phyloP scores from a whole-genome alignment of 2,888 invertebrate genomes.

The Andrena bucephala region DNA sequence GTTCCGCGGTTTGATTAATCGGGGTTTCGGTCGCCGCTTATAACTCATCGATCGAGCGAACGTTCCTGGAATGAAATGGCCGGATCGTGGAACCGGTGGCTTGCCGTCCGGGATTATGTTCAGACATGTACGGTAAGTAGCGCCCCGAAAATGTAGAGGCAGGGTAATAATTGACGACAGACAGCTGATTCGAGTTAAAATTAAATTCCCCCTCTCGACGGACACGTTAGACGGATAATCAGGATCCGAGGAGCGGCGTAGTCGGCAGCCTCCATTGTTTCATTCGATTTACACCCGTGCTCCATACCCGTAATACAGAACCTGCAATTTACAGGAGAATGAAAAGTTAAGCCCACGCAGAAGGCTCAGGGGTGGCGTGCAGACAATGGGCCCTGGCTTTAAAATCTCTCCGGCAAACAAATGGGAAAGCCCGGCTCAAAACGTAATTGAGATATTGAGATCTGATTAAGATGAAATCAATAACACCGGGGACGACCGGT shows the following conservation, averaged over 20 bases:
- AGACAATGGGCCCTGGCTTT: conserved; percentile 83
- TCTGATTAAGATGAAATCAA: conserved; percentile 85
- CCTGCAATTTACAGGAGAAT: conserved; percentile 84
- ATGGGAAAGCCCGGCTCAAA: conserved; percentile 81
- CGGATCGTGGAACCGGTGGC: neutral
- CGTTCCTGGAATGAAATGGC: neutral
- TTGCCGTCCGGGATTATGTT: neutral
- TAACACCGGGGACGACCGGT: conserved; percentile 73
- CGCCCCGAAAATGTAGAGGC: conserved; percentile 9
- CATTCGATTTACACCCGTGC: conserved; percentile 83
- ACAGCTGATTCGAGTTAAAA: conserved; percentile 69
- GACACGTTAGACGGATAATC: conserved; percentile 72
- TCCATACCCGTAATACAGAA: conserved; percentile 79
- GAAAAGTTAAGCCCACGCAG: conserved; percentile 84
- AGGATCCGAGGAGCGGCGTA: conserved; percentile 74
- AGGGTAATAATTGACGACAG: conserved; percentile 66
- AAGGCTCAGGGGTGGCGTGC: conserved; percentile 82
- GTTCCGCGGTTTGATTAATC: conserved; percentile 14
- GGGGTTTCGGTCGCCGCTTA: conserved; percentile 6
- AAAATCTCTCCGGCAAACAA: conserved; percentile 84
- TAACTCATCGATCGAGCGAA: neutral
- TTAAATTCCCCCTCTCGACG: conserved; percentile 73
- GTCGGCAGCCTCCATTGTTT: conserved; percentile 80
- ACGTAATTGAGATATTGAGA: conserved; percentile 85
- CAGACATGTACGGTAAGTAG: conserved; percentile 20